Percentiles rank a stretch among this genome's conserved stretches.
These are phyloP conservation scores for Halictus ligatus DNA, from an alignment of 2,888 invertebrate species.

Conservation along the genomic window DNA sequence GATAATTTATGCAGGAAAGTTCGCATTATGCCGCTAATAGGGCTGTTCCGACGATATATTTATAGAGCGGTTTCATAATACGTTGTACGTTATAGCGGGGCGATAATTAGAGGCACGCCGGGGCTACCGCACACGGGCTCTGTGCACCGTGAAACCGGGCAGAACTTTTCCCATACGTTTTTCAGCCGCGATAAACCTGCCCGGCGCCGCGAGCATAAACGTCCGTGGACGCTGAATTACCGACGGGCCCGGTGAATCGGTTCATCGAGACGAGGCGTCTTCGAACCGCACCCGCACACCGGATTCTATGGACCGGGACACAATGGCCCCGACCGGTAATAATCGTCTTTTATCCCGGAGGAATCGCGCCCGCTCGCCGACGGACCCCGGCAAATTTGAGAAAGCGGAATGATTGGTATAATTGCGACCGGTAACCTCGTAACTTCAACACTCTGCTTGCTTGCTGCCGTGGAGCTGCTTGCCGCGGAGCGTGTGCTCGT, in stretches of 20 bases:
- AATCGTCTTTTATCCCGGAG: constrained; percentile 35
- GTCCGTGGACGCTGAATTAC: constrained; percentile 11
- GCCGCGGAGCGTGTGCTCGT: not conserved
- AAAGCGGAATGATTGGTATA: constrained; percentile 42
- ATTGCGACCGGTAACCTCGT: constrained; percentile 35
- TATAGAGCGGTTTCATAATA: constrained; percentile 56
- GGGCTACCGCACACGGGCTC: constrained; percentile 7
- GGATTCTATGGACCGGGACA: constrained; percentile 1
- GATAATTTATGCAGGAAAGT: constrained; percentile 59
- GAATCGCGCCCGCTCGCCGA: constrained; percentile 28
- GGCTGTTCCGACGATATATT: constrained; percentile 57
- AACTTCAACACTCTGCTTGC: constrained; percentile 20
- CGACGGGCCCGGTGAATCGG: not conserved
- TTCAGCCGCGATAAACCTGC: constrained; percentile 37
- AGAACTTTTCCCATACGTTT: constrained; percentile 49
- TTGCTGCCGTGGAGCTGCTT: not conserved
- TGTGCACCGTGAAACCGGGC: not conserved
- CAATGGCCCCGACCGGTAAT: constrained; percentile 11
- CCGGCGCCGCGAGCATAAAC: constrained; percentile 13
- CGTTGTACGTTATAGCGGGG: constrained; percentile 35
- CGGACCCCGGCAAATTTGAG: constrained; percentile 45
- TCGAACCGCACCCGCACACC: not conserved
- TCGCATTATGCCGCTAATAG: constrained; percentile 58
- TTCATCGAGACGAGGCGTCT: constrained; percentile 26
- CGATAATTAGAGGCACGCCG: constrained; percentile 52